Evolutionary conservation across 2,113 vertebrate genomes (phyloP).

Genomic region (Scolopax mira): DNA sequence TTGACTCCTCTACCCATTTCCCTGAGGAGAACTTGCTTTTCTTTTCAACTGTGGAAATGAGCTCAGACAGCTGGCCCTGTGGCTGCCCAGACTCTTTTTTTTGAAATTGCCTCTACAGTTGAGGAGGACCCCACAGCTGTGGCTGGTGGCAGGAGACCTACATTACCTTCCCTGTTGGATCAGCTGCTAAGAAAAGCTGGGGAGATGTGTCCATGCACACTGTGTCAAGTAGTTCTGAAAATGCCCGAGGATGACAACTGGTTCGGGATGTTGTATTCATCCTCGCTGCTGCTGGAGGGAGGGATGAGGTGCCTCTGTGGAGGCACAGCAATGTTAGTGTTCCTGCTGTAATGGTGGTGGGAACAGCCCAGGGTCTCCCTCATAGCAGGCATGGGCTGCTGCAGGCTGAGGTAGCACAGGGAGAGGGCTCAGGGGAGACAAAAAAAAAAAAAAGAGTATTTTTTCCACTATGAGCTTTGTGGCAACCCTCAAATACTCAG

Average conservation of each 20-base stretch:
- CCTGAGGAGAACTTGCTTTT: neutral
- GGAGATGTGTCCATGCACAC: neutral
- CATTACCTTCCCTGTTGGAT: neutral
- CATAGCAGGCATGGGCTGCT: rapidly evolving
- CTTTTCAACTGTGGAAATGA: neutral
- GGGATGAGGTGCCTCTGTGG: neutral
- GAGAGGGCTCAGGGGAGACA: neutral
- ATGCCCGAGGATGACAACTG: neutral
- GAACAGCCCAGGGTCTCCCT: neutral
- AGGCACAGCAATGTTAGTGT: rapidly evolving
- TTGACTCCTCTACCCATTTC: neutral
- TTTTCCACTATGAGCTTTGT: neutral
- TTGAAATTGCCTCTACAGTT: neutral
- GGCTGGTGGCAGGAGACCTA: neutral
- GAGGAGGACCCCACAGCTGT: neutral
- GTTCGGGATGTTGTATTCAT: neutral
- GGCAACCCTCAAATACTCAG: neutral
- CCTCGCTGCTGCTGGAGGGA: neutral
- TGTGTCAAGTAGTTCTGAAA: neutral
- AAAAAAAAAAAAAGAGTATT: neutral
- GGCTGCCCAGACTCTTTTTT: neutral
- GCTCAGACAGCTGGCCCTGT: neutral
- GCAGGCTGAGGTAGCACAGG: neutral
- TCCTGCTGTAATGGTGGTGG: neutral
- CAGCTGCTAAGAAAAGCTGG: slow-evolving; percentile 15